phyloP scores from a whole-genome alignment of 2,888 invertebrate genomes.

The Eurytoma adleriae region DNA sequence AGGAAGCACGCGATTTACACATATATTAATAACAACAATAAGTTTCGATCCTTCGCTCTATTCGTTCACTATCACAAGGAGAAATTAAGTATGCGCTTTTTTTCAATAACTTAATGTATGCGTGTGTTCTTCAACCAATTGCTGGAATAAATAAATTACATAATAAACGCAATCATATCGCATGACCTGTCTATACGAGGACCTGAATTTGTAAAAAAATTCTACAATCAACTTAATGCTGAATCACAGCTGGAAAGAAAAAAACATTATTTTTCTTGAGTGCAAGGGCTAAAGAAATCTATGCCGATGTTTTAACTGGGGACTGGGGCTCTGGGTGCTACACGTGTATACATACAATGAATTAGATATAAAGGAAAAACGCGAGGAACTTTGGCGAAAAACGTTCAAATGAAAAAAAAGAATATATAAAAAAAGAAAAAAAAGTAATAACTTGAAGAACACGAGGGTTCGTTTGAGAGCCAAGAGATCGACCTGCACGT shows the following conservation, averaged over 20 bases:
- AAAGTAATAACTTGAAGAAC: slow-evolving; percentile 53
- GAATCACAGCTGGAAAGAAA: slow-evolving; percentile 51
- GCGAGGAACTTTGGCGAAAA: slow-evolving; percentile 43
- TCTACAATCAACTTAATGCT: slow-evolving; percentile 42
- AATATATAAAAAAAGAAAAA: slow-evolving; percentile 46
- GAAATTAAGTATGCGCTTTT: slow-evolving; percentile 70
- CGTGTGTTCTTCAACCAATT: slow-evolving; percentile 39
- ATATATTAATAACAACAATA: slow-evolving; percentile 55
- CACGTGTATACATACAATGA: too few species aligned
- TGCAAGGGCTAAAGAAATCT: slow-evolving; percentile 16
- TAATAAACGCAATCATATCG: slow-evolving; percentile 56
- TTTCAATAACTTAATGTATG: slow-evolving; percentile 50
- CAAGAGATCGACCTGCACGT: slow-evolving; percentile 73
- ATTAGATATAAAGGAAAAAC: slow-evolving; percentile 39
- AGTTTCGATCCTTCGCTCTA: slow-evolving; percentile 52
- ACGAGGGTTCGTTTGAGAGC: slow-evolving; percentile 70
- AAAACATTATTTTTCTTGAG: slow-evolving; percentile 42
- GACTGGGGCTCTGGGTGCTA: neutral
- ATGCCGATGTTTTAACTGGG: slow-evolving; percentile 27
- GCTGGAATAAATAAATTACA: slow-evolving; percentile 25
- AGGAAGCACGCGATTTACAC: slow-evolving; percentile 56
- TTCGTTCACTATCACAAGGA: slow-evolving; percentile 68
- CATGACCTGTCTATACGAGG: slow-evolving; percentile 58
- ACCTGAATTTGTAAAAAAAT: slow-evolving; percentile 56
- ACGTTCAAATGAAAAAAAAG: slow-evolving; percentile 43